Evolutionary conservation across 2,113 vertebrate species (phyloP).

Genomic region (Melanostigma gelatinosum): DNA sequence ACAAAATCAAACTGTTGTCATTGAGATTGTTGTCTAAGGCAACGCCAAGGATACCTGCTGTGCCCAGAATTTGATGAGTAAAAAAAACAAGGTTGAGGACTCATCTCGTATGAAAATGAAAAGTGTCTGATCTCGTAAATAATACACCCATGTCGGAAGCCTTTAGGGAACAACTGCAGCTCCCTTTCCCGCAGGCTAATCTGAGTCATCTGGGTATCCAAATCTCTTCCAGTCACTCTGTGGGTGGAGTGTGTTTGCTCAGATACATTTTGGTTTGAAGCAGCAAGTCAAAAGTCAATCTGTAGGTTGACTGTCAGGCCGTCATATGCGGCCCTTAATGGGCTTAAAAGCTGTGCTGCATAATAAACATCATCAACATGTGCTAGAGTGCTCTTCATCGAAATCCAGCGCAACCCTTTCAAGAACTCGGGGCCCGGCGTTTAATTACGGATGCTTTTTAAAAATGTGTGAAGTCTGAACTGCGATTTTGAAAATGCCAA

Average conservation of each 20-base stretch:
- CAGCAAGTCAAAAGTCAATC: conserved; percentile 31
- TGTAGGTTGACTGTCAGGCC: conserved; percentile 39
- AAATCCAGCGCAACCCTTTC: conserved; percentile 13
- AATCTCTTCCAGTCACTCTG: conserved; percentile 14
- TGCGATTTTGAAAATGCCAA: conserved; percentile 22
- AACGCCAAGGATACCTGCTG: not conserved
- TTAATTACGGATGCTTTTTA: conserved; percentile 40
- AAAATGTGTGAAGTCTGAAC: conserved; percentile 26
- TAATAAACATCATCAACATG: conserved; percentile 34
- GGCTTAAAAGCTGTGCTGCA: conserved; percentile 46
- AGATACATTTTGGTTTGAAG: conserved; percentile 41
- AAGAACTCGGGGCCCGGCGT: conserved; percentile 20
- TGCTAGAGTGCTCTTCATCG: conserved; percentile 38
- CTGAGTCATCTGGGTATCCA: not conserved
- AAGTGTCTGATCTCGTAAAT: too few species aligned
- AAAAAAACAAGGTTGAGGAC: not conserved
- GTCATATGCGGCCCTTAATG: conserved; percentile 37
- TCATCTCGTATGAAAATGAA: not conserved
- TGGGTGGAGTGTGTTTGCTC: not conserved
- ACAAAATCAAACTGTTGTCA: conserved; percentile 1
- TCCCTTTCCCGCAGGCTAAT: not conserved
- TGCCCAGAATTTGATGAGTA: not conserved
- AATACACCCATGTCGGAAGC: not conserved
- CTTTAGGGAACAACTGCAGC: not conserved
- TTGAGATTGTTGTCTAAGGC: not conserved